Conservation (phyloP, 2,113 vertebrate genomes). For the Cinclus cinclus region DNA sequence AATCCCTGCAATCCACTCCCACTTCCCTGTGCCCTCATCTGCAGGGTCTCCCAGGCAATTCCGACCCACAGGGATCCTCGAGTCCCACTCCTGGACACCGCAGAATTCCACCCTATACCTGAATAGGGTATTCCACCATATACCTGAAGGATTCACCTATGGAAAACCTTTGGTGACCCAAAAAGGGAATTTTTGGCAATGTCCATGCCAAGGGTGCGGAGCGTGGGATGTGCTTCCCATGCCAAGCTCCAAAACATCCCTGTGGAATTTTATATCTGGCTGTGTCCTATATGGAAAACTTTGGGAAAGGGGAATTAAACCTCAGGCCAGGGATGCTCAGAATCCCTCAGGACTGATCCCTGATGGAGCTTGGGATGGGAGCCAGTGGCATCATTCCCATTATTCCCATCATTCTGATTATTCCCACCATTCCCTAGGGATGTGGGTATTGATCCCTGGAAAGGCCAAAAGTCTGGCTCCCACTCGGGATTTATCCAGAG, state of each 20-base stretch:
- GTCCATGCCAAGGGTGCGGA: neutral
- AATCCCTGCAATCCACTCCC: rapidly evolving
- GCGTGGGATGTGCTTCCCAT: rapidly evolving
- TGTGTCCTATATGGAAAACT: neutral
- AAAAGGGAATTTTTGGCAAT: neutral
- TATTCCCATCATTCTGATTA: neutral
- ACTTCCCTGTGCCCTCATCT: neutral
- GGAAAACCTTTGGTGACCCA: neutral
- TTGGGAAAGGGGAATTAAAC: neutral
- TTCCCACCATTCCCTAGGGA: neutral
- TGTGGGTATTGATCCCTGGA: neutral
- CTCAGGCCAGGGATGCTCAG: neutral
- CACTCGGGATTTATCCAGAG: neutral
- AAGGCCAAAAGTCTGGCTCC: neutral
- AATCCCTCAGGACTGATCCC: neutral
- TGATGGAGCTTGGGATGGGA: rapidly evolving
- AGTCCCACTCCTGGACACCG: neutral
- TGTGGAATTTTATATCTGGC: rapidly evolving
- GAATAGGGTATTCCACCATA: neutral
- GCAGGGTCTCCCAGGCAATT: neutral
- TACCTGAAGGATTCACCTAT: neutral
- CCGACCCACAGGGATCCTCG: neutral
- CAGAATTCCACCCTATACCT: neutral
- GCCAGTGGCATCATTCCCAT: neutral
- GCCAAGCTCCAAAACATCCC: rapidly evolving